These are phyloP conservation scores for Aleadryas rufinucha DNA, from an alignment of 2,113 vertebrate genomes.

Conservation along the genomic window DNA sequence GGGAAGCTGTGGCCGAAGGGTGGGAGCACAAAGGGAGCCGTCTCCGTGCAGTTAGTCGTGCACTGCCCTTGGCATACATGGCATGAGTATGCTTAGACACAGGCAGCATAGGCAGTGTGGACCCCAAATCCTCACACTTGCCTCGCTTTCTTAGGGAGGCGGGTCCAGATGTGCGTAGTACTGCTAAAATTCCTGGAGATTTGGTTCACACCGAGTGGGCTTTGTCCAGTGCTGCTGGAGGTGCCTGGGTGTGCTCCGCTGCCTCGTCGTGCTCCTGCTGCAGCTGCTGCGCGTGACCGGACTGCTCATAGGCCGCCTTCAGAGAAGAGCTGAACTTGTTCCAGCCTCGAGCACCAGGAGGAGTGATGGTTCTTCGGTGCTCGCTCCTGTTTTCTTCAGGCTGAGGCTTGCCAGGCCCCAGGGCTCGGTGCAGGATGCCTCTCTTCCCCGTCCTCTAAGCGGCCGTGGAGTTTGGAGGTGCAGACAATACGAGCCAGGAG, in stretches of 20 bases:
- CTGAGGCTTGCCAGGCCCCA: background rate
- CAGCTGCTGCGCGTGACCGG: background rate
- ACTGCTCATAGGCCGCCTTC: background rate
- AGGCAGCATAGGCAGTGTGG: too few species aligned
- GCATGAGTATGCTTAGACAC: background rate
- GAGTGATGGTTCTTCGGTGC: background rate
- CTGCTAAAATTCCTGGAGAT: background rate
- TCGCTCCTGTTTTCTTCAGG: background rate
- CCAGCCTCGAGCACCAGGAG: background rate
- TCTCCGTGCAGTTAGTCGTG: background rate
- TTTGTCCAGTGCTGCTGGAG: background rate
- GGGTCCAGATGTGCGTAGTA: background rate
- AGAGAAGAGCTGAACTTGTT: background rate
- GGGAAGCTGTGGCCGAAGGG: background rate
- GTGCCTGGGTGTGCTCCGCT: background rate
- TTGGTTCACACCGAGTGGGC: accelerated
- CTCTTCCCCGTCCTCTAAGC: background rate
- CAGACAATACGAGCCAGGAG: background rate
- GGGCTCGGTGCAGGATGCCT: accelerated
- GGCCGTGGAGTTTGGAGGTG: background rate
- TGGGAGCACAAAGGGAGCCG: background rate
- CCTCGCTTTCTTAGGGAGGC: background rate
- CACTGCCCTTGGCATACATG: accelerated
- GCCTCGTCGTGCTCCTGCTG: background rate
- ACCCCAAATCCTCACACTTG: background rate